Evolutionary conservation across 1,140 invertebrate species (phyloP), one percentile per base, ranked within the genome.

Genomic region (Megalonaias nervosa): DNA sequence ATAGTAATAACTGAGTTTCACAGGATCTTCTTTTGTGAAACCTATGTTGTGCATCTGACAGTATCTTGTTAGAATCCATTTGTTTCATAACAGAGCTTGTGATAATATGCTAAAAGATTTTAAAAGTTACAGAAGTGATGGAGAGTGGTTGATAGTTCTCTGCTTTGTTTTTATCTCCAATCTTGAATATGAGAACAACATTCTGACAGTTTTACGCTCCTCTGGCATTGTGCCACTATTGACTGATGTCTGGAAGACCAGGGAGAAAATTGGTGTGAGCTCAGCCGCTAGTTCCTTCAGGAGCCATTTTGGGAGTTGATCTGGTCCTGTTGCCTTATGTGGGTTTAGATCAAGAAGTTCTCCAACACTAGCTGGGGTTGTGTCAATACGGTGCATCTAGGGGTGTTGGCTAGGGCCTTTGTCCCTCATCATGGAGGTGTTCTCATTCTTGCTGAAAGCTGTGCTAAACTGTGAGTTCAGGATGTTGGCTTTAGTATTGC

Each of bases 271-370:
- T 26, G 31, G 26, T 19, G n/a, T 67, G 15, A 38, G 1, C 1
- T 16, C 12, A 67, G 11, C 21, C 21, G 31, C 21, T 31, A 19
- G 62, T 62, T 61, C 2, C 3, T 14, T 12, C 12, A 0, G 31
- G 48, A 58, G 62, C 70, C 62, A 19, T n/a, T 68, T 19, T 23
- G 61, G 66, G n/a, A 80, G 13, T 19, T 67, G 19, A 58, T 80
- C 65, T 64, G 79, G 69, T 56, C 77, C 77, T 66, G 59, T 62
- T n/a, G 71, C 72, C 59, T 79, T 79, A 38, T 74, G 71, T 17
- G 70, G 70, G 6, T 73, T 60, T 9, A 77, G 57, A 12, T 31
- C 64, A 26, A 17, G 64, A 56, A 77, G 56, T 68, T 77, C 72
- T 16, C n/a, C 16, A 6, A 67, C 69, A 56, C 75, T 64, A 23